A percentile compares a stretch with the other conserved stretches of the same genome.
Evolutionary conservation across 2,113 vertebrate genomes (phyloP).

Genomic region (Misgurnus anguillicaudatus): DNA sequence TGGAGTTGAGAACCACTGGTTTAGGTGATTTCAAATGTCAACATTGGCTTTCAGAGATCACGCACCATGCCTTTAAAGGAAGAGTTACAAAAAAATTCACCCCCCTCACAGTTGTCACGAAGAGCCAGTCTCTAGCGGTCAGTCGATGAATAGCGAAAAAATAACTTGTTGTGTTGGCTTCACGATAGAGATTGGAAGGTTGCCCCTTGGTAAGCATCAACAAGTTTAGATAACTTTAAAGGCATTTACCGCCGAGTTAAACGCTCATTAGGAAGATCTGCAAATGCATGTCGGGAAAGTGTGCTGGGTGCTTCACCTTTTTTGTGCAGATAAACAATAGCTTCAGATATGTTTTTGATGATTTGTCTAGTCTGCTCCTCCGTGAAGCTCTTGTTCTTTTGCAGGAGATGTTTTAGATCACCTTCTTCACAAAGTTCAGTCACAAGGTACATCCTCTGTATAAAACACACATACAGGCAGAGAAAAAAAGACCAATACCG

Average conservation of each 20-base stretch:
- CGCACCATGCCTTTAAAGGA: no score
- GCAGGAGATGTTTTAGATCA: constrained; percentile 79
- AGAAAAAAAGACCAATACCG: no score
- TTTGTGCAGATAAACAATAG: constrained; percentile 80
- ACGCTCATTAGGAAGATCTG: background rate
- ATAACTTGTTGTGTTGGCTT: no score
- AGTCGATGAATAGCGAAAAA: no score
- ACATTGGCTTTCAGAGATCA: no score
- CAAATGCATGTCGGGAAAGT: background rate
- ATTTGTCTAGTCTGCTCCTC: constrained; percentile 84
- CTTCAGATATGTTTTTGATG: constrained; percentile 78
- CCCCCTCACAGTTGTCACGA: no score
- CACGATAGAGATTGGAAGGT: no score
- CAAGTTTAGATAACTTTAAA: background rate
- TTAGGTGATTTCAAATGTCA: no score
- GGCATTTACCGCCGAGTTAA: background rate
- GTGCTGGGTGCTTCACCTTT: constrained; percentile 69
- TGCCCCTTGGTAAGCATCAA: background rate
- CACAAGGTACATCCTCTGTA: constrained; percentile 82
- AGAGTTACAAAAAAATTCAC: no score
- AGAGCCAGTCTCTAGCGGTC: no score
- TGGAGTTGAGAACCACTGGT: no score
- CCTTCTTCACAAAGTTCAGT: constrained; percentile 83
- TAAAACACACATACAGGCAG: constrained; percentile 29
- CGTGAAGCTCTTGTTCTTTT: constrained; percentile 72